Base-by-base conservation (phyloP, 2,797 vertebrate genomes). In the Prionace glauca region DNA sequence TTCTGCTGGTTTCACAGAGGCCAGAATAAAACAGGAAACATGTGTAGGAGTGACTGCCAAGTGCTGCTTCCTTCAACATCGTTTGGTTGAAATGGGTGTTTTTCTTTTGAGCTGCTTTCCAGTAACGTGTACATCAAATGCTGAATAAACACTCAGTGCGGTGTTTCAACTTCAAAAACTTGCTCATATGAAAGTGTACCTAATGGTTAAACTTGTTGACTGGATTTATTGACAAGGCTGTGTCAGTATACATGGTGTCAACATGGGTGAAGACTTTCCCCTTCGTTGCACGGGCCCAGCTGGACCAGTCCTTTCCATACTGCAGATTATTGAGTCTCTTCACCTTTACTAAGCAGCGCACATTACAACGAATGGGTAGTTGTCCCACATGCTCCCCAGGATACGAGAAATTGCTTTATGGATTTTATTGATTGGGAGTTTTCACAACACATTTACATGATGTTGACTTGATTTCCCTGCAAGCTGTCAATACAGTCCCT, bases 401-500 rank as follows among this genome's bases (percentile, higher is more conserved):
- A 72, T 95, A 41, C 29, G 7, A 18, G 71, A 95, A 95, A 95
- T n/a, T 72, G 45, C 45, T 60, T n/a, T 32, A 95, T 95, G 56
- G 71, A 95, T 77, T 77, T 95, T 95, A 95, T 95, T 95, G 93
- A 95, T 60, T n/a, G 36, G 32, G 41, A 95, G 32, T 32, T 95
- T 77, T 95, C 93, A 77, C 93, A 56, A 69, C 71, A 95, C 93
- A 77, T 95, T 95, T 95, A 95, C 29, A 74, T 74, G 71, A 32
- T 95, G 93, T 56, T 72, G 69, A 74, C 72, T 95, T 77, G 69
- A 94, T 74, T 62, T 94, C 90, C n/a, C 26, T 92, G 90, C 90
- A 69, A 92, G 65, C 65, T 92, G 90, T 36, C 90, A 92, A 92
- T 92, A 92, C 62, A 69, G 67, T 92, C n/a, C 20, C 90, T 92